Conservation (phyloP, 2,113 vertebrate species). For the Lepus europaeus region DNA sequence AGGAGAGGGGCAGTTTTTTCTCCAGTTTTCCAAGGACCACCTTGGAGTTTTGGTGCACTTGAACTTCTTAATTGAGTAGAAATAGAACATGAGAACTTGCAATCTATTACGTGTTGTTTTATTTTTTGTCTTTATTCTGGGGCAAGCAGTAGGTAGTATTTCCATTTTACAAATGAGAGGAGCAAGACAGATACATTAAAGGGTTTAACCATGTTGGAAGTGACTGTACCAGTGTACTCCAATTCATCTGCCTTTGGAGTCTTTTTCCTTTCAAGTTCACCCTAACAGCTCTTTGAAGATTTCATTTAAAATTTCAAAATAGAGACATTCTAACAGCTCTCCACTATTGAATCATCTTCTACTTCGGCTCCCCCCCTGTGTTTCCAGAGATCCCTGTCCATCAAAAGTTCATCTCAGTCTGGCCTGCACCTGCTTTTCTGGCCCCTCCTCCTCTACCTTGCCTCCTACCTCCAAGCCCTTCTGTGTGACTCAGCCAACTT, state of each 20-base stretch:
- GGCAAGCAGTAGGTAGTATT: not conserved
- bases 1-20: accelerated
- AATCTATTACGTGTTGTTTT: not conserved
- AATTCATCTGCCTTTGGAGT: not conserved
- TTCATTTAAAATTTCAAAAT: not conserved
- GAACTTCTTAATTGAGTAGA: not conserved
- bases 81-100: not conserved
- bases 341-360: not conserved
- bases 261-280: not conserved
- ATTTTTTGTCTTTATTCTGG: not conserved
- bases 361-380: not conserved
- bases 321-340: not conserved
- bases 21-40: not conserved
- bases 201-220: not conserved
- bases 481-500: not conserved
- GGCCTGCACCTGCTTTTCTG: not conserved
- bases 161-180: not conserved
- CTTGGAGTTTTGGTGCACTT: not conserved
- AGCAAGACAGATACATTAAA: not conserved
- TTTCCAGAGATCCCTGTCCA: not conserved
- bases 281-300: not conserved
- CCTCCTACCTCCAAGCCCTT: accelerated
- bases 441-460: not conserved
- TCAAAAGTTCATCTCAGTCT: not conserved
- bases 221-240: not conserved